Base-by-base conservation (phyloP, 2,888 invertebrate species). In the Lordiphosa andalusiaca region DNA sequence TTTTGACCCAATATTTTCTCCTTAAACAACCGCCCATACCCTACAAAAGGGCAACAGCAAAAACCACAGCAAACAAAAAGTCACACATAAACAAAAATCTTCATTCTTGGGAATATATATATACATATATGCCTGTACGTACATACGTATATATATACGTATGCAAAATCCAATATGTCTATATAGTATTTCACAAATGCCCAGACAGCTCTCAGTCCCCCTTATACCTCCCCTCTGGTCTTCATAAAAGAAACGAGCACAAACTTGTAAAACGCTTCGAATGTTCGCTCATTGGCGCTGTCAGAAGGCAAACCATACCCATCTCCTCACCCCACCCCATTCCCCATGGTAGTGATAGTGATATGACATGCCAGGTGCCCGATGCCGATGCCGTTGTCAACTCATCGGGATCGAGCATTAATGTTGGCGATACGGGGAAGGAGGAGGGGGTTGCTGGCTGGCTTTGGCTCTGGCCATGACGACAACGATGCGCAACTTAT, bases 231-330 rank as follows among this genome's bases (percentile, higher is more conserved):
- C n/a, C 16, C 42, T 46, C 42, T 39, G 38, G 41, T 49, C 36
- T 42, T 48, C 35, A 44, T 38, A 47, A 39, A 42, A 44, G 67
- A 86, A 87, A 86, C 86, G 88, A 75, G 87, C 87, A 87, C 87
- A 87, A 87, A 88, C 84, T 87, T 87, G 88, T 88, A 87, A 87
- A 87, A 83, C 83, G 86, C 85, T 86, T 88, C 85, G 82, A 85
- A 85, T 88, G 77, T 69, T 78, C 88, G 86, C 88, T 88, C 89
- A 88, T 86, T 87, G 88, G 87, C 84, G 88, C 86, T 88, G 88
- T 88, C 89, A 88, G 75, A 83, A 52, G 64, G 23, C 77, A 65
- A 65, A 69, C 72, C 58, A 53, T 58, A 37, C 53, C 40, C 47
- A 48, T 41, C 35, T 50, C 42, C 50, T 61, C 58, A 36, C 30